Base-by-base conservation (phyloP, 2,113 vertebrate species). In the Tylochromis polylepis region DNA sequence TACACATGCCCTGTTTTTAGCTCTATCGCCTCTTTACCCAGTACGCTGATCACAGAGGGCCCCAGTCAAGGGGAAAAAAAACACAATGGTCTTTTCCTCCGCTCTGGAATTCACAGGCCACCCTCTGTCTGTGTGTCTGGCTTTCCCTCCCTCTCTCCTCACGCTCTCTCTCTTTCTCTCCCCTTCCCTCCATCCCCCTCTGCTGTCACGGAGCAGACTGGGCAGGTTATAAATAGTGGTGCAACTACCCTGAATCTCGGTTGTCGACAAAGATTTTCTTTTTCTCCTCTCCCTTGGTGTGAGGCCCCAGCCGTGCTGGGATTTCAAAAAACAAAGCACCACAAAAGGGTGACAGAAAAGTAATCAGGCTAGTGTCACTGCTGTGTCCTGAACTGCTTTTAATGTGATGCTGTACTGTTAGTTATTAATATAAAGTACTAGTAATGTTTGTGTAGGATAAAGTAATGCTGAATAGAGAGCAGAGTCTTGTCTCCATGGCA, bases 191-290 rank as follows among this genome's bases (percentile, higher is more conserved):
- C 87, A 57, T 57, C 91, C 91, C 89, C 83, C 87, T 90, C 85
- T 90, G 87, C 91, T 92, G 90, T 94, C 92, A 93, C 34, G 27
- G 90, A 88, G 92, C 94, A 94, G 91, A 89, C 91, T 82, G 88
- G 90, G 88, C 93, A 93, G 91, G 94, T 95, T 95, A 95, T 94
- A 95, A 95, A 95, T 94, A 94, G 95, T 93, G 90, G 89, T 38
- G 87, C 93, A 95, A 91, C 93, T 93, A 94, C 93, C 91, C 92
- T 92, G 92, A 92, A 91, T 94, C 86, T 93, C 83, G 90, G 86
- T 92, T 91, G 93, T 92, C 82, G 85, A 90, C 89, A 92, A 88
- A 91, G 92, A 93, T 93, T 94, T 90, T 91, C 84, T 49, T 75
- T 51, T 8, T 8, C 24, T 82, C 43, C 86, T 51, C 56, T 77